Percentiles rank a stretch among this genome's conserved stretches.
Conservation (phyloP, 2,797 vertebrate genomes). For the Peromyscus aztecus region DNA sequence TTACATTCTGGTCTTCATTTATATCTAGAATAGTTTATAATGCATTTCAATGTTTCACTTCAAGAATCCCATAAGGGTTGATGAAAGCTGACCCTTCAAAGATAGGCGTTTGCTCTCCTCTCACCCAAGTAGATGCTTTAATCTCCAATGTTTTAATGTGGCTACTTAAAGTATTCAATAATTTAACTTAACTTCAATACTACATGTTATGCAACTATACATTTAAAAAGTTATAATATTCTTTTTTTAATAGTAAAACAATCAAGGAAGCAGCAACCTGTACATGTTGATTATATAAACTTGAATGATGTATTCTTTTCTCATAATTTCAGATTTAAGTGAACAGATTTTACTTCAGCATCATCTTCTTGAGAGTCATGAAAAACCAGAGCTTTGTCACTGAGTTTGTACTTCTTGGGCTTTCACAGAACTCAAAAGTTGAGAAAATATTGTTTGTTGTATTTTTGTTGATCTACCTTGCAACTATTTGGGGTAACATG, state of each 20-base stretch:
- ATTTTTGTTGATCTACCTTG: conserved; percentile 46
- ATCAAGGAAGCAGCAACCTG: neutral
- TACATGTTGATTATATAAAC: neutral
- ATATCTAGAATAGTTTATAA: neutral
- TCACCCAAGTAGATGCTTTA: neutral
- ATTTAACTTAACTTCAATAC: too few species aligned
- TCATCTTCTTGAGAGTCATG: neutral
- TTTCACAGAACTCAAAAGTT: neutral
- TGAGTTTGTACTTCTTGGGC: neutral
- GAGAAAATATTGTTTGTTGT: neutral
- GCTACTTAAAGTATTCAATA: neutral
- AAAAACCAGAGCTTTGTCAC: neutral
- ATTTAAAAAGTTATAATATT: neutral
- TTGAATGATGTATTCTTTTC: neutral
- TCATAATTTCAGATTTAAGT: neutral
- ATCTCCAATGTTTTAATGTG: neutral
- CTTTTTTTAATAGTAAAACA: neutral
- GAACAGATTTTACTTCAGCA: neutral
- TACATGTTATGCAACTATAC: neutral
- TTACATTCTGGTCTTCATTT: neutral
- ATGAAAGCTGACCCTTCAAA: neutral
- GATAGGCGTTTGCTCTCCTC: neutral
- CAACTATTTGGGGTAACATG: neutral
- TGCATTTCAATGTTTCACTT: neutral
- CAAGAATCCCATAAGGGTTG: neutral